Conservation (phyloP, 2,888 invertebrate species). For the Melinopterus prodromus region DNA sequence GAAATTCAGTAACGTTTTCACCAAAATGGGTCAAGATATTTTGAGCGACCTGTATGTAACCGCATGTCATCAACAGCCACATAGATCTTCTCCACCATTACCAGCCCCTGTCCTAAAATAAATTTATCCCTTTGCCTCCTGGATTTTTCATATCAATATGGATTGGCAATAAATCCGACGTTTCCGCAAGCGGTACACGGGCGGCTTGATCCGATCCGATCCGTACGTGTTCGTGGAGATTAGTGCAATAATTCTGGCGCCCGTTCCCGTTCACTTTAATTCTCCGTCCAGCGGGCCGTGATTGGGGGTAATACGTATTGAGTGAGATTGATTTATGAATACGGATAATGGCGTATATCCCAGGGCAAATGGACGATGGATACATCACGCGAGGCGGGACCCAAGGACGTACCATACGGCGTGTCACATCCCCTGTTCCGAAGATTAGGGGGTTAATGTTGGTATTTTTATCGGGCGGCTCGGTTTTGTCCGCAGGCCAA, state of each 20-base stretch:
- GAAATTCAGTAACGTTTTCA: too few species aligned
- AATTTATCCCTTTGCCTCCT: background rate
- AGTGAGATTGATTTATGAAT: conserved; percentile 39
- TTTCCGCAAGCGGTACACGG: background rate
- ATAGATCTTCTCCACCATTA: background rate
- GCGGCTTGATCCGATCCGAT: conserved; percentile 7
- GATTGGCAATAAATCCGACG: conserved; percentile 20
- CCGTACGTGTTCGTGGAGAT: conserved; percentile 36
- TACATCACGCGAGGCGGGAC: conserved; percentile 28
- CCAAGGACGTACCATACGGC: conserved; percentile 28
- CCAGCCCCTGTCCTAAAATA: background rate
- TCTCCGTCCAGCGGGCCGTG: conserved; percentile 33
- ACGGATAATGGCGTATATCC: conserved; percentile 34
- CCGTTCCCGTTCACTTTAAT: conserved; percentile 35
- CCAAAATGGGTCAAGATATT: too few species aligned
- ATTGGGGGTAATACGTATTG: conserved; percentile 41
- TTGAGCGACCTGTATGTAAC: too few species aligned
- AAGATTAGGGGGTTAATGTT: conserved; percentile 28
- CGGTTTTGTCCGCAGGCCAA: background rate
- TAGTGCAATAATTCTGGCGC: conserved; percentile 42
- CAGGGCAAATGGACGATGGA: conserved; percentile 33
- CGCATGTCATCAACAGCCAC: too few species aligned
- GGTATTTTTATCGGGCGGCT: conserved; percentile 26
- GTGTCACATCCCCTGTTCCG: conserved; percentile 22
- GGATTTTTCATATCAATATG: conserved; percentile 18